Evolutionary conservation across 2,113 vertebrate species (phyloP).

Genomic region (Epinephelus cyanopodus): DNA sequence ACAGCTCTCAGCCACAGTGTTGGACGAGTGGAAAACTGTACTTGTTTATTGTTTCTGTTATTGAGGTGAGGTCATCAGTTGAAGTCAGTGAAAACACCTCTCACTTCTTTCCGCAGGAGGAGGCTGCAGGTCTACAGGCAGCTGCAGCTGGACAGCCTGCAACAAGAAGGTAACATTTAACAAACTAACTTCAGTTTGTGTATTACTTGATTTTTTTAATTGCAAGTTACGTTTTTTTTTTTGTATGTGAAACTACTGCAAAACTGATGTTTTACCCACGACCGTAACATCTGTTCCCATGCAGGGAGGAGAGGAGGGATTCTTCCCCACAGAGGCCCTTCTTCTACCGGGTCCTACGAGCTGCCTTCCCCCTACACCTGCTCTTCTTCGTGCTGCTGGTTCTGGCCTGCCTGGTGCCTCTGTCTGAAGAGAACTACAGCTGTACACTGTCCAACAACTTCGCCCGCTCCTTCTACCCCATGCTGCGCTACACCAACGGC

Average conservation of each 20-base stretch:
- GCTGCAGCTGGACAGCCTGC: constrained; percentile 1
- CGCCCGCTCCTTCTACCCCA: constrained; percentile 93
- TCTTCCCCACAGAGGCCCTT: constrained; percentile 79
- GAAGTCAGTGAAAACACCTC: background rate
- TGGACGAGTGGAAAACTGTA: no score
- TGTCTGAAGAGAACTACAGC: constrained; percentile 89
- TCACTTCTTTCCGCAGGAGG: constrained; percentile 31
- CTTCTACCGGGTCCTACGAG: constrained; percentile 87
- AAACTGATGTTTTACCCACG: background rate
- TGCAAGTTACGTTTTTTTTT: no score
- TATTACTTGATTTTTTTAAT: background rate
- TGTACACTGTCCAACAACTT: constrained; percentile 94
- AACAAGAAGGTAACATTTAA: constrained; percentile 46
- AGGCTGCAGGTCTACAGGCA: constrained; percentile 4
- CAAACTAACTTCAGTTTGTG: background rate
- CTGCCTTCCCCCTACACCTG: constrained; percentile 90
- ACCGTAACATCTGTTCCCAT: background rate
- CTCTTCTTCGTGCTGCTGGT: constrained; percentile 90
- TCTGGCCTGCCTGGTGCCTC: constrained; percentile 88
- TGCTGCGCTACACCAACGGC: constrained; percentile 94
- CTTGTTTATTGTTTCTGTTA: no score
- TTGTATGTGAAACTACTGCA: background rate
- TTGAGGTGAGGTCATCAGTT: background rate
- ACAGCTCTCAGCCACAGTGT: no score
- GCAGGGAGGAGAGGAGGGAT: constrained; percentile 56